phyloP scores from a whole-genome alignment of 2,888 invertebrate species.

The Agrypnus murinus region DNA sequence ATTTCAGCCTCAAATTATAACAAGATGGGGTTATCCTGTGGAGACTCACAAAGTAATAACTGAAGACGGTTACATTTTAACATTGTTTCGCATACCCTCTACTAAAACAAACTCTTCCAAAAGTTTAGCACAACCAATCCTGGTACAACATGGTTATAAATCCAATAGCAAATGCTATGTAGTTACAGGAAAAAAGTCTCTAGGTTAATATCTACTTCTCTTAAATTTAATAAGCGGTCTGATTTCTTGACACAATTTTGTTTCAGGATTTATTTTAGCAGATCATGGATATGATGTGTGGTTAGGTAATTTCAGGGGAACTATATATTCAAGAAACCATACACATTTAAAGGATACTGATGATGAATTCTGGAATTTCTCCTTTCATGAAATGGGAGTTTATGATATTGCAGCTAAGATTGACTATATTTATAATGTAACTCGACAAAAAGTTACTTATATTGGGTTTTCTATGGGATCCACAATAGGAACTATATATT shows the following conservation, averaged over 20 bases:
- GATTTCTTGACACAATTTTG: background rate
- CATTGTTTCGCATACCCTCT: conserved; percentile 41
- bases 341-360: background rate
- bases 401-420: conserved; percentile 41
- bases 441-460: conserved; percentile 32
- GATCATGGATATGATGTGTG: conserved; percentile 12
- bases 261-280: conserved; percentile 38
- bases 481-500: conserved; percentile 34
- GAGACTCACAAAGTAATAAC: conserved; percentile 42
- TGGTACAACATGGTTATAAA: conserved; percentile 45
- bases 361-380: conserved; percentile 41
- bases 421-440: conserved; percentile 32
- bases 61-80: conserved; percentile 48
- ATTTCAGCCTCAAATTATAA: conserved; percentile 42
- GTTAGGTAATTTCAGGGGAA: conserved; percentile 8
- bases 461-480: conserved; percentile 47
- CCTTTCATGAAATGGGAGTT: conserved; percentile 44
- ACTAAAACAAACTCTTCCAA: background rate
- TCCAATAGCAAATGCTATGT: conserved; percentile 41
- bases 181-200: conserved; percentile 40
- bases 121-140: conserved; percentile 19
- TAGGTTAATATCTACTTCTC: no score
- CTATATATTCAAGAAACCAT: background rate
- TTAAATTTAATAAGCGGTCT: conserved; percentile 17
- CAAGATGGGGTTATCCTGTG: conserved; percentile 33